Evolutionary conservation across 2,888 invertebrate genomes (phyloP).

Genomic region (Drosophila rellima): DNA sequence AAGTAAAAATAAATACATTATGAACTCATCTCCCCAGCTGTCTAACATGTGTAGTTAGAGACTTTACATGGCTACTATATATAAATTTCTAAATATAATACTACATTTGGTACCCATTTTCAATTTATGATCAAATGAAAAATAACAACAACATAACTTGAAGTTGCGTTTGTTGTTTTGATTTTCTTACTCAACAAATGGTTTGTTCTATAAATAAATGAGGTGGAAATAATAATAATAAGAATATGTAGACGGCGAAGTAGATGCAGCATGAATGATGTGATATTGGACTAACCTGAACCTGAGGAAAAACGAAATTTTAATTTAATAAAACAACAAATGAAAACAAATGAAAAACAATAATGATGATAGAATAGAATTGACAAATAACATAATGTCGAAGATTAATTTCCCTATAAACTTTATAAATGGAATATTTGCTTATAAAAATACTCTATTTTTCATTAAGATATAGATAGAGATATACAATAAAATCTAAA

Average conservation of each 20-base stretch:
- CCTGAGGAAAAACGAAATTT: constrained; percentile 59
- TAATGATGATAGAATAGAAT: constrained; percentile 1
- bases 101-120: constrained; percentile 21
- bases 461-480: background rate
- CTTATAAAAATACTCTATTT: no score
- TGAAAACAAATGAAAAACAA: constrained; percentile 39
- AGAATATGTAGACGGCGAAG: background rate
- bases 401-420: background rate
- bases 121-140: constrained; percentile 28
- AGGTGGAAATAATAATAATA: constrained; percentile 58
- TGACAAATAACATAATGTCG: background rate
- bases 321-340: constrained; percentile 66
- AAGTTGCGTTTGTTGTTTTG: constrained; percentile 24
- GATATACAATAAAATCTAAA: background rate
- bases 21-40: constrained; percentile 28
- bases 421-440: no score
- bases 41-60: constrained; percentile 42
- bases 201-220: constrained; percentile 64
- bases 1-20: constrained; percentile 7
- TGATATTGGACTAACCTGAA: constrained; percentile 57
- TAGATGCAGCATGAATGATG: background rate
- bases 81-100: constrained; percentile 9
- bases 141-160: constrained; percentile 30
- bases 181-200: constrained; percentile 45
- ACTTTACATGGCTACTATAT: constrained; percentile 3